phyloP scores from a whole-genome alignment of 2,888 invertebrate genomes.

The Drosophila fulvimacula region DNA sequence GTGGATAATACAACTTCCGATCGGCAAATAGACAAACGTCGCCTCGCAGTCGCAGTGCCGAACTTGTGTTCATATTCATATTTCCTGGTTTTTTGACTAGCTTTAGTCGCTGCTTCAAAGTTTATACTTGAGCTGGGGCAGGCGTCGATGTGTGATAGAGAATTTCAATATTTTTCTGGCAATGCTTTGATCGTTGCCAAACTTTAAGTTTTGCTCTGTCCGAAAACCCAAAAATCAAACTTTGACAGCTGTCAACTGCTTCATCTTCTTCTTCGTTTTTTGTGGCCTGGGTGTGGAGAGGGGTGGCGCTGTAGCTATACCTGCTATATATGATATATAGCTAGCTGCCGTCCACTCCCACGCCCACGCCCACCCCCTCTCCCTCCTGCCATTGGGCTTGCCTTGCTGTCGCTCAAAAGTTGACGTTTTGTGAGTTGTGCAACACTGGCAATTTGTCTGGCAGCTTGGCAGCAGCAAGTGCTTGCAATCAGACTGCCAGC shows the following conservation, averaged over 20 bases:
- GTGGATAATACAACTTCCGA: constrained; percentile 68
- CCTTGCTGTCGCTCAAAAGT: constrained; percentile 23
- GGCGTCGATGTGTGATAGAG: background rate
- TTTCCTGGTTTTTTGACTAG: background rate
- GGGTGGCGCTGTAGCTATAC: background rate
- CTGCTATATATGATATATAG: constrained; percentile 7
- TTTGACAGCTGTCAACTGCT: constrained; percentile 57
- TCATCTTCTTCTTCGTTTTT: background rate
- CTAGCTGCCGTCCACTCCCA: background rate
- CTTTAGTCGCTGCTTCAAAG: constrained; percentile 45
- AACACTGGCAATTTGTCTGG: constrained; percentile 52
- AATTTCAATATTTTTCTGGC: constrained; percentile 7
- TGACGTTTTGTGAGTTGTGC: constrained; percentile 32
- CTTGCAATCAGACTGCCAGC: constrained; percentile 12
- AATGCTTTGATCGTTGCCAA: constrained; percentile 21
- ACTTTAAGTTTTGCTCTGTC: constrained; percentile 61
- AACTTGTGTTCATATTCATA: background rate
- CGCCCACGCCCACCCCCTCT: background rate
- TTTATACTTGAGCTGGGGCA: constrained; percentile 19
- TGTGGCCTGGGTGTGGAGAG: background rate
- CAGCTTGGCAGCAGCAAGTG: constrained; percentile 39
- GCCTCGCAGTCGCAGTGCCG: background rate
- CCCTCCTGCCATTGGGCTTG: background rate
- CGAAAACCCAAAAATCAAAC: constrained; percentile 61
- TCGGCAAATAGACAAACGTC: constrained; percentile 43